These are phyloP conservation scores for Sarotherodon lohbergeri DNA, from an alignment of 2,113 vertebrate genomes.

Conservation along the genomic window DNA sequence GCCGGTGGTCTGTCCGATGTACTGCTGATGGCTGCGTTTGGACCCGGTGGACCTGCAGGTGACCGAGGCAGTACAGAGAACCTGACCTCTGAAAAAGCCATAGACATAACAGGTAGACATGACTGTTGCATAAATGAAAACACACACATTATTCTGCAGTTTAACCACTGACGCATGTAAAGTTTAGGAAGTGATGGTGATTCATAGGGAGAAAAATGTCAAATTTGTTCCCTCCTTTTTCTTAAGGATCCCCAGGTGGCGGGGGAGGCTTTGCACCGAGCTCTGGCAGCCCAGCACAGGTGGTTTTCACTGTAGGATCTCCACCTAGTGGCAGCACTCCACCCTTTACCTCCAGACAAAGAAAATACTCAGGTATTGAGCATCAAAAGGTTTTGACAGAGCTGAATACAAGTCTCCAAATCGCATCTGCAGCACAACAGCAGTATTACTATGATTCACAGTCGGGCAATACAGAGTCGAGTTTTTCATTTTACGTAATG, in stretches of 20 bases:
- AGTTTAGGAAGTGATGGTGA: not conserved
- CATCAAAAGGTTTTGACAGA: not conserved
- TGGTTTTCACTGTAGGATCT: conserved; percentile 96
- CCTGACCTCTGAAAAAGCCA: conserved; percentile 83
- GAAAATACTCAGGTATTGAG: conserved; percentile 87
- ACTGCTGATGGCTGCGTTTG: conserved; percentile 92
- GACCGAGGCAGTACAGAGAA: conserved; percentile 86
- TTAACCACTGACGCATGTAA: not conserved
- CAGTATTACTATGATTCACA: not conserved
- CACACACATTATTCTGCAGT: not conserved
- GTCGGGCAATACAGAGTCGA: not conserved
- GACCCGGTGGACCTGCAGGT: conserved; percentile 76
- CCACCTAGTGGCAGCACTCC: conserved; percentile 88
- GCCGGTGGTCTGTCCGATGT: conserved; percentile 90
- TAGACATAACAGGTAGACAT: conserved; percentile 81
- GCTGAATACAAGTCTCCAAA: not conserved
- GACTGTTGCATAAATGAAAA: not conserved
- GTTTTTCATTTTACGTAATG: not conserved
- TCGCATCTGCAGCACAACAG: not conserved
- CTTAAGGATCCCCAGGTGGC: conserved; percentile 76
- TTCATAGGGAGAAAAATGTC: not conserved
- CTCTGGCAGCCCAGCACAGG: conserved; percentile 83
- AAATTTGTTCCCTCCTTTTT: not conserved
- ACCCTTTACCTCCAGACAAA: conserved; percentile 78
- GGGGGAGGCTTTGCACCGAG: conserved; percentile 73